A percentile compares a stretch with the other conserved stretches of the same genome.
These are phyloP conservation scores for Argyresthia goedartella DNA, from an alignment of 2,888 invertebrate species.

Conservation along the genomic window DNA sequence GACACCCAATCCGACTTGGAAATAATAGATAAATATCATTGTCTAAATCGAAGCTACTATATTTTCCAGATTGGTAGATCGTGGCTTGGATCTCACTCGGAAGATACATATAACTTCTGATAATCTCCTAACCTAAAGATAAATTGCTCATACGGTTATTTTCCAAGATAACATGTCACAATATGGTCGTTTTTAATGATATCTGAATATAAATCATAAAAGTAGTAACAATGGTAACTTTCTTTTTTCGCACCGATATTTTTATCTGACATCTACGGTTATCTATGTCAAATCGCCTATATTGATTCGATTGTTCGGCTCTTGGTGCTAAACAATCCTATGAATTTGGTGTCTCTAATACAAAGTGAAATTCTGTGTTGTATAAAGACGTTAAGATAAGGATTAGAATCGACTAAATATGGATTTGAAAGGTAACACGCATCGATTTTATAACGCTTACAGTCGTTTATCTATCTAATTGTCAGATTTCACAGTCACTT, in stretches of 20 bases:
- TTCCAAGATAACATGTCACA: background rate
- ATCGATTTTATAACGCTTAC: background rate
- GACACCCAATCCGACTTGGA: too few species aligned
- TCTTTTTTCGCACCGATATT: slow-evolving; percentile 50
- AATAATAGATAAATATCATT: too few species aligned
- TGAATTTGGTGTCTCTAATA: background rate
- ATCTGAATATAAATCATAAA: background rate
- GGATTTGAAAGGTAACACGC: background rate
- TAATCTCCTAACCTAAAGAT: too few species aligned
- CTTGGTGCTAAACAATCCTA: background rate
- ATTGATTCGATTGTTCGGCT: background rate
- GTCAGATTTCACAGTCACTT: too few species aligned
- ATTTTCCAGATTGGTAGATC: too few species aligned
- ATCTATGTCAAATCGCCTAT: background rate
- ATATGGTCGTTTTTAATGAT: background rate
- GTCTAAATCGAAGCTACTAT: too few species aligned
- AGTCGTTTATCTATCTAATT: background rate
- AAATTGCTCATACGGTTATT: too few species aligned
- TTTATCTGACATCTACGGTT: background rate
- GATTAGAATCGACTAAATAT: background rate
- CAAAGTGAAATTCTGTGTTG: background rate
- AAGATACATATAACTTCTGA: too few species aligned
- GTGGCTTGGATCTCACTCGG: too few species aligned
- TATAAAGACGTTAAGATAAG: background rate
- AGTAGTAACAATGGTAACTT: slow-evolving; percentile 20